A percentile compares a stretch with the other conserved stretches of the same genome.
phyloP scores from a whole-genome alignment of 2,888 invertebrate species.

The Sphaerophoria rueppellii region DNA sequence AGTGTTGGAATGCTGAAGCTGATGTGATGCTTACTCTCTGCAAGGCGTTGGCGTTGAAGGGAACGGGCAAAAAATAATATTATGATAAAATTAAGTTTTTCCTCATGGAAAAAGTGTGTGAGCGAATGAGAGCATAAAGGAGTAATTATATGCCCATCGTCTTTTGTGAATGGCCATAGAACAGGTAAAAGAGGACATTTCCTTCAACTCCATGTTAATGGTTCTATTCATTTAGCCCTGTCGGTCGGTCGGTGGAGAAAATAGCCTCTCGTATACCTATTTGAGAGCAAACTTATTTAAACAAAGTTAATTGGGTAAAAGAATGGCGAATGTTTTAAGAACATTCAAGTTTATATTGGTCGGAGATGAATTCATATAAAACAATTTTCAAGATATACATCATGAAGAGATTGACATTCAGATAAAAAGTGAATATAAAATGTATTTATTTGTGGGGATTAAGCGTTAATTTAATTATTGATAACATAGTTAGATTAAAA shows the following conservation, averaged over 20 bases:
- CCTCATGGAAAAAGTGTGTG: conserved; percentile 58
- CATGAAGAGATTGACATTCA: no score
- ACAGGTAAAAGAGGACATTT: conserved; percentile 31
- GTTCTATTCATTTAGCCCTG: conserved; percentile 44
- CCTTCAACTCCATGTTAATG: conserved; percentile 48
- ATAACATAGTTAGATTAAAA: no score
- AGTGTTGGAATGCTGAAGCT: not conserved
- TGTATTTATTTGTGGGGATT: no score
- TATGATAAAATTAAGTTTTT: conserved; percentile 68
- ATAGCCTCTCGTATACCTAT: conserved; percentile 16
- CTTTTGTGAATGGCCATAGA: conserved; percentile 24
- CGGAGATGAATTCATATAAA: conserved; percentile 14
- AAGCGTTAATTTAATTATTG: no score
- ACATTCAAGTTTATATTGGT: conserved; percentile 14
- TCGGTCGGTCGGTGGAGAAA: not conserved
- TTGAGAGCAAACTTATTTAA: conserved; percentile 36
- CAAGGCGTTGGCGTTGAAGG: not conserved
- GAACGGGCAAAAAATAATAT: conserved; percentile 38
- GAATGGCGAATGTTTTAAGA: conserved; percentile 26
- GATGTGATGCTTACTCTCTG: not conserved
- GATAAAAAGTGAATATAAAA: no score
- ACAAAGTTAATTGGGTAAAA: conserved; percentile 47
- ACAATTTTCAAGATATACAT: no score
- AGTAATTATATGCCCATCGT: conserved; percentile 65
- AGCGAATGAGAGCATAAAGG: conserved; percentile 62